Evolutionary conservation across 2,797 vertebrate species (phyloP).

Genomic region (Triplophysa bombifrons): DNA sequence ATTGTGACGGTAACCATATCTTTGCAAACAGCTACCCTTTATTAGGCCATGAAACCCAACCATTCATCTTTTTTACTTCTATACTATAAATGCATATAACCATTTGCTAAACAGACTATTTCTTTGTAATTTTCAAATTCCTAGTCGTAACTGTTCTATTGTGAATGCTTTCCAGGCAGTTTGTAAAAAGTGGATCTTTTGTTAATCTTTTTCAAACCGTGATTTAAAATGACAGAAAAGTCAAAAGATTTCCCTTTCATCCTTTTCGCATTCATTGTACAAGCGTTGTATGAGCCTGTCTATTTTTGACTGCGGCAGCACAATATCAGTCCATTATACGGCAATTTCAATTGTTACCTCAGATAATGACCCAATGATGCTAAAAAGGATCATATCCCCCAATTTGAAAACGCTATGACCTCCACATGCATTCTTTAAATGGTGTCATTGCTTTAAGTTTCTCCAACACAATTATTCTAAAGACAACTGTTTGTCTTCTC

Average conservation of each 20-base stretch:
- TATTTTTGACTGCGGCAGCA: conserved; percentile 50
- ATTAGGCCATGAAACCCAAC: too few species aligned
- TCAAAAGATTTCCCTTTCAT: conserved; percentile 44
- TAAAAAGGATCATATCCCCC: conserved; percentile 57
- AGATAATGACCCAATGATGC: conserved; percentile 56
- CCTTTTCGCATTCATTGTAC: conserved; percentile 35
- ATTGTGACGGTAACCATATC: too few species aligned
- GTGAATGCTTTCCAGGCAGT: conserved; percentile 43
- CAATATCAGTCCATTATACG: conserved; percentile 59
- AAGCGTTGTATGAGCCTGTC: conserved; percentile 46
- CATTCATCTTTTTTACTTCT: too few species aligned
- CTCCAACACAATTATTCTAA: conserved; percentile 61
- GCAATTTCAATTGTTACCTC: conserved; percentile 55
- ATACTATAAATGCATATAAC: too few species aligned
- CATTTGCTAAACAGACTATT: background rate
- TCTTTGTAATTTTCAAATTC: background rate
- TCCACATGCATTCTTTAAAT: conserved; percentile 15
- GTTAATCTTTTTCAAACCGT: conserved; percentile 24
- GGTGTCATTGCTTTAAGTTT: conserved; percentile 58
- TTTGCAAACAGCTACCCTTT: too few species aligned
- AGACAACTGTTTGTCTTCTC: conserved; percentile 53
- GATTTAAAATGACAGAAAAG: conserved; percentile 42
- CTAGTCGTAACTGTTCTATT: conserved; percentile 31
- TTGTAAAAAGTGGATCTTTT: conserved; percentile 2
- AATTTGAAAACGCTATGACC: conserved; percentile 48